These are phyloP conservation scores for Cyprinodon diabolis DNA, from an alignment of 2,797 vertebrate species.

Conservation along the genomic window DNA sequence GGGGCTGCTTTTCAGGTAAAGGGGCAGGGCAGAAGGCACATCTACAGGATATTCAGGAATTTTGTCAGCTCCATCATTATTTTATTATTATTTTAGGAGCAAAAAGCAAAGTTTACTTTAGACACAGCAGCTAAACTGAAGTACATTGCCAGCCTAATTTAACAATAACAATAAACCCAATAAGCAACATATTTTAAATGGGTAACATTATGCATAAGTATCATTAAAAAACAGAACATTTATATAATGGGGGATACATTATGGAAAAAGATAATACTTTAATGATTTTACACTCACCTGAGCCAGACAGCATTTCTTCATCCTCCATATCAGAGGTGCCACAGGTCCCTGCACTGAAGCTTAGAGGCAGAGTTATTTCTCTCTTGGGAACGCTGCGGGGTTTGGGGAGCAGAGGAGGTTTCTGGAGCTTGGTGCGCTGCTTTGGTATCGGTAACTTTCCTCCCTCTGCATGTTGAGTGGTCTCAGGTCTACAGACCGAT, in stretches of 20 bases:
- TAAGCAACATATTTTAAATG: not conserved
- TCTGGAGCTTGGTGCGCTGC: constrained; percentile 69
- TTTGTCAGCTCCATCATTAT: not conserved
- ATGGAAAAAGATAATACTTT: not conserved
- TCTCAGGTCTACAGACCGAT: constrained; percentile 30
- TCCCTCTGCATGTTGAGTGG: constrained; percentile 3
- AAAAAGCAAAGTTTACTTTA: not conserved
- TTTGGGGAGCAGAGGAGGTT: constrained; percentile 76
- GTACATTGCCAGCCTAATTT: not conserved
- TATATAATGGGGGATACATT: not conserved
- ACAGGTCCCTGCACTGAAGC: constrained; percentile 63
- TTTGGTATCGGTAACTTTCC: constrained; percentile 61
- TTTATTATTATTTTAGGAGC: not conserved
- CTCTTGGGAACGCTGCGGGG: constrained; percentile 82
- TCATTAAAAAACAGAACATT: too few species aligned
- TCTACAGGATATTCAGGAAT: not conserved
- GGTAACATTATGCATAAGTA: not conserved
- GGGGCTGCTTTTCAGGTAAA: not conserved
- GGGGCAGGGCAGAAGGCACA: not conserved
- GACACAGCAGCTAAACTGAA: too few species aligned
- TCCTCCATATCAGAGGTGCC: constrained; percentile 65
- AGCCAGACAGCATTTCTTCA: constrained; percentile 67
- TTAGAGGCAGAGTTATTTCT: constrained; percentile 77
- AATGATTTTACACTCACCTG: constrained; percentile 60
- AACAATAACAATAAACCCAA: too few species aligned